Conservation (phyloP, 2,888 invertebrate genomes). For the Synanthedon tipuliformis region DNA sequence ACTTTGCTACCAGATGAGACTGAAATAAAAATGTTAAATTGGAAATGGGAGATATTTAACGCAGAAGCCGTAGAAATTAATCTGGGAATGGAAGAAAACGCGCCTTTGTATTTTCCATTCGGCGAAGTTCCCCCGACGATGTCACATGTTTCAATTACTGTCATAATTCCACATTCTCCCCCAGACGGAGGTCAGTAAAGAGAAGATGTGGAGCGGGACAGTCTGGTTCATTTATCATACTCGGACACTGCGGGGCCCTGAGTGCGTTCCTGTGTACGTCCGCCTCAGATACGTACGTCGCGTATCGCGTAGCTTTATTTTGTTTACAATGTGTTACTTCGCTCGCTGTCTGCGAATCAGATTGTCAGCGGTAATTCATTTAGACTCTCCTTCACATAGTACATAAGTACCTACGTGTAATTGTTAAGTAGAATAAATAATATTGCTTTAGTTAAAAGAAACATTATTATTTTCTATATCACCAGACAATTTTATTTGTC, state of each 20-base stretch:
- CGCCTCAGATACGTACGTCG: constrained; percentile 16
- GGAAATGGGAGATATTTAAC: background rate
- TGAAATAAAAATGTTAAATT: background rate
- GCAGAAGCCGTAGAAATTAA: background rate
- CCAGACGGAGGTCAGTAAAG: constrained; percentile 25
- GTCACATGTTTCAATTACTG: constrained; percentile 49
- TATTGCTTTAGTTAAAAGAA: too few species aligned
- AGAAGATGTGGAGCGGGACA: constrained; percentile 38
- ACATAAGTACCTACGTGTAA: background rate
- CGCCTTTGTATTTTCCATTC: background rate
- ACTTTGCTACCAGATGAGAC: background rate
- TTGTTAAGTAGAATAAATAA: too few species aligned
- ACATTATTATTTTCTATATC: too few species aligned
- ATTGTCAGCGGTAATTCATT: constrained; percentile 18
- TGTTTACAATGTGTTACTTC: constrained; percentile 29
- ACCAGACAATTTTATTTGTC: too few species aligned
- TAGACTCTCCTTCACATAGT: constrained; percentile 1
- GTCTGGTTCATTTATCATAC: constrained; percentile 55
- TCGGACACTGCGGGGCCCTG: constrained; percentile 33
- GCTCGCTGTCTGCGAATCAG: constrained; percentile 25
- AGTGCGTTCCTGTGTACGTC: constrained; percentile 60
- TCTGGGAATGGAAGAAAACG: background rate
- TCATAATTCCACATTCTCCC: constrained; percentile 36
- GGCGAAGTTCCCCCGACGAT: constrained; percentile 11
- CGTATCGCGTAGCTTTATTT: constrained; percentile 31